phyloP scores from a whole-genome alignment of 1,140 invertebrate species.

The Popillia japonica region DNA sequence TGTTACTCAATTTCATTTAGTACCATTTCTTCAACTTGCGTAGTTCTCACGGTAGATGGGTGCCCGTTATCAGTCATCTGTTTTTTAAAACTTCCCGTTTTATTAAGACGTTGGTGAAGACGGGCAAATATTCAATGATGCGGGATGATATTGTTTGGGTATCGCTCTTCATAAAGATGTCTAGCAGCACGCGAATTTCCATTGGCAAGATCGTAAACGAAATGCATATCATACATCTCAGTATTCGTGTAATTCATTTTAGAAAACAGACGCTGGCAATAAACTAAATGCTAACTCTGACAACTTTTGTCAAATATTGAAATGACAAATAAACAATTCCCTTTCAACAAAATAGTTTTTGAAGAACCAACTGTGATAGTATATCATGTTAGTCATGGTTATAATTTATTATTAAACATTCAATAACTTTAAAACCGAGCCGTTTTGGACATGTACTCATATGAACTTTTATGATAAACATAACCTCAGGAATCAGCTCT shows the following conservation, averaged over 20 bases:
- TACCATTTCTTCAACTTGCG: conserved; percentile 23
- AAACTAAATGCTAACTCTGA: too few species aligned
- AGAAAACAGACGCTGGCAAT: too few species aligned
- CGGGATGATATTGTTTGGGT: too few species aligned
- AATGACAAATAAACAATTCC: too few species aligned
- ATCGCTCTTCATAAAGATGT: conserved; percentile 5
- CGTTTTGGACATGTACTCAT: neutral
- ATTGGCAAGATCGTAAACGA: neutral
- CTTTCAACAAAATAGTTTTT: too few species aligned
- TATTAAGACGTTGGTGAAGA: too few species aligned
- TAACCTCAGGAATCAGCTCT: neutral
- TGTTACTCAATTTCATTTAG: conserved; percentile 29
- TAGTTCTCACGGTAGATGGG: neutral
- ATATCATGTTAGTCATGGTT: too few species aligned
- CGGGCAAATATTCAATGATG: too few species aligned
- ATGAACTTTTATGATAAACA: neutral
- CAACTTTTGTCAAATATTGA: too few species aligned
- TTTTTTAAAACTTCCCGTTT: conserved; percentile 33
- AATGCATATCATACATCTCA: neutral
- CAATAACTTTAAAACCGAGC: neutral
- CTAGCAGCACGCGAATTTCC: neutral
- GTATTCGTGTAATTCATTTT: too few species aligned
- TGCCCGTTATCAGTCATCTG: conserved; percentile 5
- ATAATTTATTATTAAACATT: neutral
- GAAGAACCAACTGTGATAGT: too few species aligned